Percentiles rank a stretch among this genome's conserved stretches.
Evolutionary conservation across 2,113 vertebrate species (phyloP).

Genomic region (Urocolius indicus): DNA sequence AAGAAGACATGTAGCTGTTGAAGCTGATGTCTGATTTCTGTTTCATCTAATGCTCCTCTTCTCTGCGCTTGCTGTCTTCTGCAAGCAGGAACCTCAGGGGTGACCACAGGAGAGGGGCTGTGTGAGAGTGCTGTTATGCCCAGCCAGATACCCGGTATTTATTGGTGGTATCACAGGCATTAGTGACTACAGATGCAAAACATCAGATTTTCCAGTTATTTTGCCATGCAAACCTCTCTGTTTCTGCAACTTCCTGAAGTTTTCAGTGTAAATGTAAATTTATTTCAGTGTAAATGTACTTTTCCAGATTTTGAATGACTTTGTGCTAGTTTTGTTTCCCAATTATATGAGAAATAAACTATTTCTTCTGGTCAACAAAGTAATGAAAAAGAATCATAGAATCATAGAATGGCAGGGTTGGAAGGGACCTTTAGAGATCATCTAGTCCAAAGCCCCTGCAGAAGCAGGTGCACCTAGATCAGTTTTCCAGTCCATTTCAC

Average conservation of each 20-base stretch:
- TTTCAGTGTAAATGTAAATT: neutral
- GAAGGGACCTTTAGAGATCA: too few species aligned
- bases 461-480: too few species aligned
- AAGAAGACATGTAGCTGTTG: neutral
- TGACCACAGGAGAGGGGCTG: neutral
- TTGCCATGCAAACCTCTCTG: neutral
- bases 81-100: fast-evolving
- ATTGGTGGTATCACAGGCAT: neutral
- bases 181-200: neutral
- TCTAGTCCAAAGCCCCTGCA: too few species aligned
- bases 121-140: neutral
- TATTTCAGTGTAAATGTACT: neutral
- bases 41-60: neutral
- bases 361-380: neutral
- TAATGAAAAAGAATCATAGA: neutral
- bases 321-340: neutral
- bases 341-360: neutral
- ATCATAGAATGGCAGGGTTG: too few species aligned
- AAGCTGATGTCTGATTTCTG: neutral
- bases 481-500: neutral
- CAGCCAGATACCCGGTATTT: neutral
- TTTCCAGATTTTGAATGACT: neutral
- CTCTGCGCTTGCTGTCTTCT: neutral
- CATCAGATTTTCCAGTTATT: neutral
- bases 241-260: neutral